Conservation (phyloP, 1,140 invertebrate genomes). For the Philotrypesis tridentata region DNA sequence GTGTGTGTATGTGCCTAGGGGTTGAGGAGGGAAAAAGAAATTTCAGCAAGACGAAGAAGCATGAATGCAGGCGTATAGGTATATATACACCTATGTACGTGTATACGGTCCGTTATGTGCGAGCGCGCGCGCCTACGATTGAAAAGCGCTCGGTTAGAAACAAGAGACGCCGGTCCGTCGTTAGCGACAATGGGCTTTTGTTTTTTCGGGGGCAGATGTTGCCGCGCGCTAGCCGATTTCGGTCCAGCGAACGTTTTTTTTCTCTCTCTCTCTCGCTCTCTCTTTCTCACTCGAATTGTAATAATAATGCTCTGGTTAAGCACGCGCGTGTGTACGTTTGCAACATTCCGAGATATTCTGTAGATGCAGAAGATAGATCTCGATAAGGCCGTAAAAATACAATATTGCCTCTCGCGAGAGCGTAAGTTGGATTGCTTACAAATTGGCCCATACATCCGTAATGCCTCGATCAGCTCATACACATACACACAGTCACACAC, state of each 20-base stretch:
- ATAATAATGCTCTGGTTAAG: not conserved
- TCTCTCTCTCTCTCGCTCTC: too few species aligned
- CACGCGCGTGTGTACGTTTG: conserved; percentile 5
- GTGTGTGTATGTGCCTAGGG: too few species aligned
- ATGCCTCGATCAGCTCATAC: conserved; percentile 68
- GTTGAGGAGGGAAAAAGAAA: too few species aligned
- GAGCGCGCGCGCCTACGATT: conserved; percentile 69
- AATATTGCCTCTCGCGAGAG: conserved; percentile 67
- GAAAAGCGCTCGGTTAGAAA: conserved; percentile 74
- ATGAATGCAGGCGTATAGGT: too few species aligned
- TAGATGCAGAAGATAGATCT: conserved; percentile 46
- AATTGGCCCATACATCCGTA: conserved; percentile 74
- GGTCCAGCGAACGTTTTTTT: conserved; percentile 50
- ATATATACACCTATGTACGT: conserved; percentile 19
- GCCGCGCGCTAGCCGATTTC: conserved; percentile 20
- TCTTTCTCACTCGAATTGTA: not conserved
- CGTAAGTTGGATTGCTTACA: conserved; percentile 74
- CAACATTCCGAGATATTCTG: not conserved
- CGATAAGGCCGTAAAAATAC: conserved; percentile 67
- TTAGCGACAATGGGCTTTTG: conserved; percentile 74
- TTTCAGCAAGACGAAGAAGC: too few species aligned
- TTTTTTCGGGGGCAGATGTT: conserved; percentile 75
- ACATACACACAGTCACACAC: too few species aligned
- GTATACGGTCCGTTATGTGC: conserved; percentile 69
- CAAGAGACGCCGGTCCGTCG: conserved; percentile 73